phyloP scores from a whole-genome alignment of 2,113 vertebrate genomes.

The Narcine bancroftii region DNA sequence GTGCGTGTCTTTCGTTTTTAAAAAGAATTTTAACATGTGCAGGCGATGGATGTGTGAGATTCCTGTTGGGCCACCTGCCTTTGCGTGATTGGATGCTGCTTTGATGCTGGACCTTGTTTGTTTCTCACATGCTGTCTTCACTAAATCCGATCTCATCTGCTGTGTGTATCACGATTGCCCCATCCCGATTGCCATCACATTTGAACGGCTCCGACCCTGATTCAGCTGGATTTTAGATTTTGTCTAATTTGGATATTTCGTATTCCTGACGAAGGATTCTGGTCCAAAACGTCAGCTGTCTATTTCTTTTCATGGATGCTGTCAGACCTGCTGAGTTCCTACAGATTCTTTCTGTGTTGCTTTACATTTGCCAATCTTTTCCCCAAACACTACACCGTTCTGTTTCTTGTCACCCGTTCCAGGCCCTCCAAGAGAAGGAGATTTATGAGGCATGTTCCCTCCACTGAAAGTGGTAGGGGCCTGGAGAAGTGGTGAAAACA shows the following conservation, averaged over 20 bases:
- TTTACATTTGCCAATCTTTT: too few species aligned
- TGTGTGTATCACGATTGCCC: not conserved
- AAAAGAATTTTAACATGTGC: conserved; percentile 1
- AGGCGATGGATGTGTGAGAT: not conserved
- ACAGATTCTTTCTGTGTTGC: too few species aligned
- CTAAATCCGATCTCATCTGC: not conserved
- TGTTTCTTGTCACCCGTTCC: not conserved
- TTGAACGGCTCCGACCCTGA: too few species aligned
- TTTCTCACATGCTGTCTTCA: not conserved
- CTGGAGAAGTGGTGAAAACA: too few species aligned
- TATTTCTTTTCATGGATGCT: too few species aligned
- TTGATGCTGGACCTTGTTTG: not conserved
- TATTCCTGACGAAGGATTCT: too few species aligned
- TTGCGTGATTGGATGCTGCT: not conserved
- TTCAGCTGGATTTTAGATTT: too few species aligned
- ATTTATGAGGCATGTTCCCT: not conserved
- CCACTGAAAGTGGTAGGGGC: too few species aligned
- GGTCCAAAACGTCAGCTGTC: too few species aligned
- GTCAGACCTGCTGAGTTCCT: too few species aligned
- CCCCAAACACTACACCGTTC: not conserved
- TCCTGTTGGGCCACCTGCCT: not conserved
- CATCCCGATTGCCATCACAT: too few species aligned
- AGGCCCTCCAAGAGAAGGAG: not conserved
- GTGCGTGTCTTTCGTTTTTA: not conserved
- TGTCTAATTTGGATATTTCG: too few species aligned